phyloP scores from a whole-genome alignment of 2,888 invertebrate genomes.

The Rhogogaster chlorosoma region DNA sequence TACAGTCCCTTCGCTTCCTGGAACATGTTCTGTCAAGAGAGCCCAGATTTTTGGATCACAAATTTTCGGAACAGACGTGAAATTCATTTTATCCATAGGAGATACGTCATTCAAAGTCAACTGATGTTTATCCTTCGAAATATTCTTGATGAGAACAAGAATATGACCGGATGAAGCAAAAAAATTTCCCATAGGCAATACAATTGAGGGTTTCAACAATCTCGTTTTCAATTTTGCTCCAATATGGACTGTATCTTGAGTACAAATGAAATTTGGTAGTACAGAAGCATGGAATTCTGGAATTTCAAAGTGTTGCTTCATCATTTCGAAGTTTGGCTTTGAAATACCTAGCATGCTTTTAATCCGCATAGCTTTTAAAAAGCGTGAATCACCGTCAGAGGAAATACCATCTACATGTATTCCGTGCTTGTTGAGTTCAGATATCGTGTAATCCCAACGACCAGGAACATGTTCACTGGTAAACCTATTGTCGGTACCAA shows the following conservation, averaged over 20 bases:
- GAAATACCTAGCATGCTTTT: constrained; percentile 53
- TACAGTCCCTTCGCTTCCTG: constrained; percentile 60
- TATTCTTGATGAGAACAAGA: constrained; percentile 53
- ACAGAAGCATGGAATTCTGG: constrained; percentile 55
- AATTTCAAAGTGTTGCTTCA: constrained; percentile 35
- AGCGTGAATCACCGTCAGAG: constrained; percentile 62
- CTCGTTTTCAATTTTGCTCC: constrained; percentile 61
- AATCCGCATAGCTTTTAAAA: constrained; percentile 63
- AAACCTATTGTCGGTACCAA: constrained; percentile 64
- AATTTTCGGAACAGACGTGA: constrained; percentile 60
- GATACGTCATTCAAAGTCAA: constrained; percentile 33
- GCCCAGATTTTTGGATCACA: constrained; percentile 57
- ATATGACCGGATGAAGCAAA: constrained; percentile 59
- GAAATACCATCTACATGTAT: constrained; percentile 61
- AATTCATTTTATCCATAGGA: constrained; percentile 64
- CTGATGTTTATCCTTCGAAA: constrained; percentile 62
- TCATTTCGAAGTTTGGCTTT: constrained; percentile 45
- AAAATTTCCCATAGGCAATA: constrained; percentile 60
- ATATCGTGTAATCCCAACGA: constrained; percentile 59
- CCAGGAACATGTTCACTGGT: constrained; percentile 57
- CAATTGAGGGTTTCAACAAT: constrained; percentile 60
- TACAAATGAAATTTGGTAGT: constrained; percentile 50
- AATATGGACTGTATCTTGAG: constrained; percentile 64
- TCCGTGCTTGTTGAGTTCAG: constrained; percentile 54
- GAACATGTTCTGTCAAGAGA: constrained; percentile 57